Evolutionary conservation across 2,888 invertebrate genomes (phyloP), one percentile per base, ranked within the genome.

Genomic region (Drosophila hawaiiensis): DNA sequence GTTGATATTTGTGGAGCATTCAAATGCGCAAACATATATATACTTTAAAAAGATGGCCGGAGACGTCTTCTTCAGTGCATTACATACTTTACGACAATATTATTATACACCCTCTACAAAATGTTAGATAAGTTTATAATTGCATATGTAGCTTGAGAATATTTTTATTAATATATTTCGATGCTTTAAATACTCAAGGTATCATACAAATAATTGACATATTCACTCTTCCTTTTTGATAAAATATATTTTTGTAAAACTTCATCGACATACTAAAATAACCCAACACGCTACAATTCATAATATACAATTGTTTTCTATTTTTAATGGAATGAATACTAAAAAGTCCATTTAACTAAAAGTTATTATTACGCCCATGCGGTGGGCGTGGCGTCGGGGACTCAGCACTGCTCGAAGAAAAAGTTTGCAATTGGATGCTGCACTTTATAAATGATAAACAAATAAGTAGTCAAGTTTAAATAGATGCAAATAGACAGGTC

Each of bases 401-500:
- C 31, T 41, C 19, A 52, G 12, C 52, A 59, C 28, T 28, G 28
- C 47, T 29, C 47, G 14, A 19, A 2, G 50, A 35, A 22, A 60
- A 14, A 28, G 41, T 14, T 66, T 39, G 31, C 29, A 33, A 31
- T 52, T 33, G 31, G 43, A 49, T 64, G 62, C 54, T 62, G 29
- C 25, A 67, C 60, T 76, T 70, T 72, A 72, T 63, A 74, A 85
- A 76, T 82, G 67, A 64, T 67, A 78, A 70, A 56, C 66, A 74
- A 76, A 69, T 74, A 82, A 83, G 80, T 82, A 75, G 47, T 50
- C 55, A 54, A 78, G 62, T 68, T 63, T 55, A 68, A 53, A 66
- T 60, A 52, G 41, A 55, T 37, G 65, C 33, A 63, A 63, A 66
- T n/a, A 39, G 41, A 29, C 3, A 19, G 3, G 19, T 0, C 55